Percentiles rank a stretch among this genome's conserved stretches.
These are phyloP conservation scores for Lipophrys pholis DNA, from an alignment of 2,113 vertebrate genomes.

Conservation along the genomic window DNA sequence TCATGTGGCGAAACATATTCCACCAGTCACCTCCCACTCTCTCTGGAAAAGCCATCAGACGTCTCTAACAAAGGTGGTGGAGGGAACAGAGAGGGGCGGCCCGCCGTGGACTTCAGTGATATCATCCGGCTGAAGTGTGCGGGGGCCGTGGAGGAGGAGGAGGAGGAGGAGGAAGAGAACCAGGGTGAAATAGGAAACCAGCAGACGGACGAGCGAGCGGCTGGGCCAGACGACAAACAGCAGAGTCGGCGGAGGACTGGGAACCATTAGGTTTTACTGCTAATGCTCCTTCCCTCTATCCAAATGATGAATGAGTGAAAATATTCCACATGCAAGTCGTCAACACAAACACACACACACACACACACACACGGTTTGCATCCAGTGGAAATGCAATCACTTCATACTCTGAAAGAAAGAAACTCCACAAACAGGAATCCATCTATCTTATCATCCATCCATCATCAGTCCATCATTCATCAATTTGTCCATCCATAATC, in stretches of 20 bases:
- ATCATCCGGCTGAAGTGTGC: slow-evolving; percentile 63
- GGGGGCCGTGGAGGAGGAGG: slow-evolving; percentile 50
- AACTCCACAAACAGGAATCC: no score
- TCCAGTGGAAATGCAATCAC: no score
- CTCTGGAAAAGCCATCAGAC: slow-evolving; percentile 78
- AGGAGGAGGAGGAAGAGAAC: slow-evolving; percentile 52
- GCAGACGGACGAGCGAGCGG: slow-evolving; percentile 50
- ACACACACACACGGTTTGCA: no score
- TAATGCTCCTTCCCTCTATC: slow-evolving; percentile 32
- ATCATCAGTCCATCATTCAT: no score
- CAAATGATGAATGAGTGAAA: slow-evolving; percentile 50
- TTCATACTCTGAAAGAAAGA: no score
- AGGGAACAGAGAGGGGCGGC: neutral
- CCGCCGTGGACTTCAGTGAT: slow-evolving; percentile 68
- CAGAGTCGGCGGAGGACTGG: slow-evolving; percentile 42
- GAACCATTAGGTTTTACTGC: slow-evolving; percentile 58
- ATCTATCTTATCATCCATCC: no score
- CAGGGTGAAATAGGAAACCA: slow-evolving; percentile 68
- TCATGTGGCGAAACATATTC: slow-evolving; percentile 15
- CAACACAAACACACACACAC: neutral
- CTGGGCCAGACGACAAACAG: slow-evolving; percentile 53
- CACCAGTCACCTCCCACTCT: slow-evolving; percentile 42
- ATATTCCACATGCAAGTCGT: slow-evolving; percentile 58
- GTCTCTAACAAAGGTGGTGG: slow-evolving; percentile 73
- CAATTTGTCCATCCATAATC: no score